These are phyloP conservation scores for Delia radicum DNA, from an alignment of 1,140 invertebrate species.

Conservation along the genomic window DNA sequence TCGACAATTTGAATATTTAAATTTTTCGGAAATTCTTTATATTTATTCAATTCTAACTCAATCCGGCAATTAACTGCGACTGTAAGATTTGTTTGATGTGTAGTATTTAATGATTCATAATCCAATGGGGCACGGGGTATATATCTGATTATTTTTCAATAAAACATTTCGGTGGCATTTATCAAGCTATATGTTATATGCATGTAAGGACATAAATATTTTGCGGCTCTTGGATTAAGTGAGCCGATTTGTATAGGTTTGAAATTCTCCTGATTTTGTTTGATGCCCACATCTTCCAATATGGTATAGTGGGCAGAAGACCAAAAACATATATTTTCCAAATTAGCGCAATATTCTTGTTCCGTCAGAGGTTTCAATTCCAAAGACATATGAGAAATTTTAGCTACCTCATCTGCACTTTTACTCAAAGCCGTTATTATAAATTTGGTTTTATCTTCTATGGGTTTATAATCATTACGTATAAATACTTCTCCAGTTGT, in stretches of 20 bases:
- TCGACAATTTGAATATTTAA: conserved; percentile 45
- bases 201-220: conserved; percentile 41
- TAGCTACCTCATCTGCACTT: conserved; percentile 17
- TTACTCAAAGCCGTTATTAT: conserved; percentile 35
- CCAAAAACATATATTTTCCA: conserved; percentile 54
- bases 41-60: conserved; percentile 12
- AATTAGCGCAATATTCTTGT: conserved; percentile 40
- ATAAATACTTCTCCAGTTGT: conserved; percentile 47
- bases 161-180: conserved; percentile 38
- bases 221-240: conserved; percentile 41
- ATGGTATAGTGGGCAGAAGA: conserved; percentile 41
- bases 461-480: conserved; percentile 38
- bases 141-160: conserved; percentile 42
- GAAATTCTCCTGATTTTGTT: neutral
- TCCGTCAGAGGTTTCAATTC: conserved; percentile 37
- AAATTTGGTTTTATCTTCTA: conserved; percentile 36
- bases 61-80: conserved; percentile 37
- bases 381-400: conserved; percentile 41
- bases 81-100: conserved; percentile 28
- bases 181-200: conserved; percentile 38
- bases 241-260: conserved; percentile 40
- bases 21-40: conserved; percentile 34
- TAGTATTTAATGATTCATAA: conserved; percentile 37
- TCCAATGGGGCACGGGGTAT: conserved; percentile 41
- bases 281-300: conserved; percentile 32